These are phyloP conservation scores for Aulostomus chinensis DNA, from an alignment of 2,797 vertebrate species.

Conservation along the genomic window DNA sequence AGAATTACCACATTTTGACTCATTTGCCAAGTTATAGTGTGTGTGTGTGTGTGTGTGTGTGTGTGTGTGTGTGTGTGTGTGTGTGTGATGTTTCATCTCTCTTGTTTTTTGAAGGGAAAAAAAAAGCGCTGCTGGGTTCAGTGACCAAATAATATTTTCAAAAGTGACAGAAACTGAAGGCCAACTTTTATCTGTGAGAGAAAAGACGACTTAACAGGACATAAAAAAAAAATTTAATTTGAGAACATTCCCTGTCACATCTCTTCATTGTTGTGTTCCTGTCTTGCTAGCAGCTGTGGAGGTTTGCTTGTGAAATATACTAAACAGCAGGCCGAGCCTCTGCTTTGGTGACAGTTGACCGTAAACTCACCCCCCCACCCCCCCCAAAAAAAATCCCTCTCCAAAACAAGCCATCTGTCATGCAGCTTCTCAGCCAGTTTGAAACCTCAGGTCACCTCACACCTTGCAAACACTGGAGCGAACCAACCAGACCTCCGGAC, in stretches of 20 bases:
- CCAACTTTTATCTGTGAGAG: slow-evolving; percentile 24
- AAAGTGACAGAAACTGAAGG: slow-evolving; percentile 36
- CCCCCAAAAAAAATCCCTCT: slow-evolving; percentile 54
- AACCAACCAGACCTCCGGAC: slow-evolving; percentile 25
- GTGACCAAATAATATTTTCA: slow-evolving; percentile 26
- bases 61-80: background rate
- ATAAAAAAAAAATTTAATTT: slow-evolving; percentile 3
- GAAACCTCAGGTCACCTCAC: slow-evolving; percentile 39
- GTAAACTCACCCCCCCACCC: slow-evolving; percentile 40
- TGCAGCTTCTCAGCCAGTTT: slow-evolving; percentile 27
- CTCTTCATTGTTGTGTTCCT: background rate
- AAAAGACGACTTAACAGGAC: background rate
- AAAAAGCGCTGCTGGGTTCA: background rate
- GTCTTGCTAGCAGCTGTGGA: background rate
- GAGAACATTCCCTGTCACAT: background rate
- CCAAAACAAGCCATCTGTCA: slow-evolving; percentile 64
- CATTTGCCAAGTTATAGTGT: background rate
- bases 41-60: background rate
- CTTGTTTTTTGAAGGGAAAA: slow-evolving; percentile 24
- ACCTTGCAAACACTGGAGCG: slow-evolving; percentile 43
- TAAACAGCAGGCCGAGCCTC: slow-evolving; percentile 30
- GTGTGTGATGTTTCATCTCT: slow-evolving; percentile 23
- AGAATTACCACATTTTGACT: no score
- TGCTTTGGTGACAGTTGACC: slow-evolving; percentile 41
- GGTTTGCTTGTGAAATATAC: slow-evolving; percentile 3